phyloP scores from a whole-genome alignment of 2,113 vertebrate genomes.

The Ranitomeya variabilis region DNA sequence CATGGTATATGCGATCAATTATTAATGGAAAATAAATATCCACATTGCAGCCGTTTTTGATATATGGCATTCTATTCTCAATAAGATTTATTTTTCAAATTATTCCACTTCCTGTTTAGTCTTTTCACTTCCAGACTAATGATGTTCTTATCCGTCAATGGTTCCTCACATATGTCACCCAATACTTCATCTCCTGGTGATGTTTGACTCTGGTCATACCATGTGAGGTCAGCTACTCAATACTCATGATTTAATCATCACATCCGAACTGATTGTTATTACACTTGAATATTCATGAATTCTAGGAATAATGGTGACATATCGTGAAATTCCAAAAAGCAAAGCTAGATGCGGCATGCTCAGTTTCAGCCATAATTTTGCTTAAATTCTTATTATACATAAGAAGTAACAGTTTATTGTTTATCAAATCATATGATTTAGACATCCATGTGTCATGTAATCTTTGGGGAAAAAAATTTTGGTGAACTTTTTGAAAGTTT shows the following conservation, averaged over 20 bases:
- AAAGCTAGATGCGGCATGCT: too few relatives aligned
- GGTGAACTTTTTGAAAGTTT: too few relatives aligned
- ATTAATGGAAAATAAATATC: background rate
- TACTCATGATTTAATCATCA: background rate
- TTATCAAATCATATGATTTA: too few relatives aligned
- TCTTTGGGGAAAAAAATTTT: too few relatives aligned
- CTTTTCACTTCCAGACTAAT: background rate
- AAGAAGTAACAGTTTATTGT: too few relatives aligned
- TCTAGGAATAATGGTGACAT: too few relatives aligned
- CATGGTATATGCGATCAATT: background rate
- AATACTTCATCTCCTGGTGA: background rate
- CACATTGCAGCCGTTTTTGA: background rate
- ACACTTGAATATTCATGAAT: too few relatives aligned
- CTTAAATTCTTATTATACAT: too few relatives aligned
- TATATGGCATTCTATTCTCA: background rate
- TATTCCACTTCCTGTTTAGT: conserved; percentile 2
- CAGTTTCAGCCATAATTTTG: too few relatives aligned
- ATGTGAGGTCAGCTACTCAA: background rate
- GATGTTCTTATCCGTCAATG: background rate
- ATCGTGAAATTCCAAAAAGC: too few relatives aligned
- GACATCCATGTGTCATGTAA: too few relatives aligned
- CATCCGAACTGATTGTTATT: too few relatives aligned
- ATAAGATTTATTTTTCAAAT: background rate
- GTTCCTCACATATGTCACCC: background rate
- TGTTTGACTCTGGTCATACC: background rate